Evolutionary conservation across 2,888 invertebrate species (phyloP).

Genomic region (Craniophora ligustri): DNA sequence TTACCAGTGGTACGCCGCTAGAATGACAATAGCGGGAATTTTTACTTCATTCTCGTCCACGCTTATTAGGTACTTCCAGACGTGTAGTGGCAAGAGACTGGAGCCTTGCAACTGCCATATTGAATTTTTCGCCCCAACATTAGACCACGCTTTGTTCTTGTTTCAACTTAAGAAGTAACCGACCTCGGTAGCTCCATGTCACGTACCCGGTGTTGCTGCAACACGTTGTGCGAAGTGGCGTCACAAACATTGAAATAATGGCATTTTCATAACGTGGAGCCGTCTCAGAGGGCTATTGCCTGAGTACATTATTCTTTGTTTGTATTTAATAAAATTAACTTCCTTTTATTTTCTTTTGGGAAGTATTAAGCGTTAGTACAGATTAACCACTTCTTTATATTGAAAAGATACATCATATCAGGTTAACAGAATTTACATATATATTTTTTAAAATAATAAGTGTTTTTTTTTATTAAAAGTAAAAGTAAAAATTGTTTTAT

Average conservation of each 20-base stretch:
- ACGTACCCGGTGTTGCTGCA: conserved; percentile 33
- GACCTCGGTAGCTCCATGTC: conserved; percentile 28
- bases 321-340: conserved; percentile 4
- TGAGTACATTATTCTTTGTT: conserved; percentile 23
- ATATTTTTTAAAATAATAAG: too few species aligned
- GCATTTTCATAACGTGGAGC: conserved; percentile 34
- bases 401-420: too few species aligned
- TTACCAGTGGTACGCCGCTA: conserved; percentile 79
- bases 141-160: conserved; percentile 48
- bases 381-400: not conserved
- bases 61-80: conserved; percentile 76
- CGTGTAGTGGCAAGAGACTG: conserved; percentile 71
- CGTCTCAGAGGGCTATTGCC: conserved; percentile 37
- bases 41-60: conserved; percentile 80
- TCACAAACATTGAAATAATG: conserved; percentile 32
- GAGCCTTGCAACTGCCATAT: conserved; percentile 69
- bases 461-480: too few species aligned
- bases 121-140: conserved; percentile 68
- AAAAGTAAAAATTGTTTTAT: too few species aligned
- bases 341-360: not conserved
- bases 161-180: conserved; percentile 51
- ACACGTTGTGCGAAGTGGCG: conserved; percentile 28
- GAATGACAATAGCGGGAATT: conserved; percentile 85
- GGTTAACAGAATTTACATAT: too few species aligned
- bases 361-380: not conserved